Base-by-base conservation (phyloP, 2,888 invertebrate species). In the Amphipoea oculea region DNA sequence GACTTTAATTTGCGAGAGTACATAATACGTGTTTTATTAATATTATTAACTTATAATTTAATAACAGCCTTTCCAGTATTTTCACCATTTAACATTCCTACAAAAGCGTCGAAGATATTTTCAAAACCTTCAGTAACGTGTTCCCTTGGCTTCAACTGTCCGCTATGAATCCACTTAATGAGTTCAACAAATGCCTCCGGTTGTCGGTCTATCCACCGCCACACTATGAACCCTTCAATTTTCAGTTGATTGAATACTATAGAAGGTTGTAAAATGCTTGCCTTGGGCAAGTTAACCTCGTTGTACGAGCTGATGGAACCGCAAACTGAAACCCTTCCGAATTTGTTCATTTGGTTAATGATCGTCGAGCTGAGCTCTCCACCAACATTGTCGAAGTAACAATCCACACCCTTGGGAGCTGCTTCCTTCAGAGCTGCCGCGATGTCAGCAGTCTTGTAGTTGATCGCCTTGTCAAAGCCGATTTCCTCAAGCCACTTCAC, bases 371-470 rank as follows among this genome's bases (percentile, higher is more conserved):
- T 97, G 40, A 98, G 95, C 78, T 97, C 97, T 11, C 98, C 98
- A 51, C 98, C 98, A 29, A 98, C 98, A 92, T 98, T 98, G 91
- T 98, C 98, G 91, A 98, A 98, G 91, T 98, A 98, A 89, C 98
- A 98, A 90, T 98, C 98, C 0, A 98, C 94, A 20, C 98, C 98
- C n/a, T 98, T 94, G 0, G 98, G 98, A 4, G 90, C 90, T 9
- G 90, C 90, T 85, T 79, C 66, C 36, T 97, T 97, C 42, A 98
- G 93, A 14, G 97, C 97, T 20, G 97, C 87, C 86, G 97, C 92
- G 36, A 94, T 70, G 62, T 90, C 86, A 9, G 81, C 96, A 23
- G 96, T 97, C 92, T 98, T 98, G 93, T 98, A 98, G 94, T 98
- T 98, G 86, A 98, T 97, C 5, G 97, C 98, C 87, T 97, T 94